phyloP scores from a whole-genome alignment of 2,113 vertebrate genomes.

The Eonycteris spelaea region DNA sequence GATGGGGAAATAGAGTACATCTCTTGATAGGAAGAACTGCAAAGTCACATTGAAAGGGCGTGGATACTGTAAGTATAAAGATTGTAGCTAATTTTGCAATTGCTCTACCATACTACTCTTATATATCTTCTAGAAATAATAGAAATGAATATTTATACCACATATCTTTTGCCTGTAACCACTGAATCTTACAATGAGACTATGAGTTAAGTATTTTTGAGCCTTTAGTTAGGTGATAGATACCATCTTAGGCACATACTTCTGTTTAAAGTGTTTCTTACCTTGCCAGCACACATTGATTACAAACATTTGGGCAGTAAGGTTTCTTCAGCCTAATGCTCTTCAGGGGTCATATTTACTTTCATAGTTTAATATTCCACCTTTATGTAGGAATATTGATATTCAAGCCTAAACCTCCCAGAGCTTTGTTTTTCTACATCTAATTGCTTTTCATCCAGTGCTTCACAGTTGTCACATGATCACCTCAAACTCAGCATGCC shows the following conservation, averaged over 20 bases:
- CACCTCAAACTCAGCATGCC: conserved; percentile 21
- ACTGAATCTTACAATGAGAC: not conserved
- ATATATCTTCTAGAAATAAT: conserved; percentile 20
- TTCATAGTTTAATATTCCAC: not conserved
- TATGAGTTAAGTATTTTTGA: conserved; percentile 24
- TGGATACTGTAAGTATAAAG: not conserved
- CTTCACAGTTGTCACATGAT: not conserved
- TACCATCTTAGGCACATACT: not conserved
- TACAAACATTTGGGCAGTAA: not conserved
- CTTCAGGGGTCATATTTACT: not conserved
- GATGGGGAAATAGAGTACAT: not conserved
- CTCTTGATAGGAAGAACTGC: conserved; percentile 2
- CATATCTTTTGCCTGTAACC: not conserved
- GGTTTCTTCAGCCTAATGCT: not conserved
- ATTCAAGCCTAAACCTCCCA: not conserved
- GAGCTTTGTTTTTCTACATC: not conserved
- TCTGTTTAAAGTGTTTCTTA: conserved; percentile 2
- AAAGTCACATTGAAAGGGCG: not conserved
- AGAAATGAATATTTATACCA: conserved; percentile 20
- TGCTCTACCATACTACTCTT: not conserved
- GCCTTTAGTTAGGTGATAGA: not conserved
- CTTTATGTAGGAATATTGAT: not conserved
- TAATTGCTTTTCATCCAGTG: not conserved
- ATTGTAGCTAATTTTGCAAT: not conserved
- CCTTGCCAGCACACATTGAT: not conserved